Base-by-base conservation (phyloP, 2,113 vertebrate species). In the Odobenus rosmarus region DNA sequence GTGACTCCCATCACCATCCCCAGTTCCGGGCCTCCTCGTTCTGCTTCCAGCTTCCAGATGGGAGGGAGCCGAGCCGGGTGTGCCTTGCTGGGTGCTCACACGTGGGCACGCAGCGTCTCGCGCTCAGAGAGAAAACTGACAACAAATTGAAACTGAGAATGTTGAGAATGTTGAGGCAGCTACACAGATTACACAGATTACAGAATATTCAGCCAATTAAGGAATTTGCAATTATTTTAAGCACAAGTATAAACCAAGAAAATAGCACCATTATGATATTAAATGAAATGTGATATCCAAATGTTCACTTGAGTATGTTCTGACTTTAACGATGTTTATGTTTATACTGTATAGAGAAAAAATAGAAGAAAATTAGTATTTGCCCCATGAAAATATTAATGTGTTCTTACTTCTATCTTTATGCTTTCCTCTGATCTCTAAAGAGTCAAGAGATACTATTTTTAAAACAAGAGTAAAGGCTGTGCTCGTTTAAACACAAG, bases 11-110 rank as follows among this genome's bases (percentile, higher is more conserved):
- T 0, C 64, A 2, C 39, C 1, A 2, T 64, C 46, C 46, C 46
- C 0, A 4, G 31, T 5, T 2, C 39, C 3, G 3, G 39, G 39
- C 9, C 21, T 46, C 42, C 77, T 10, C 33, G 8, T 64, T 18
- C 77, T 4, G 6, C 55, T 2, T 7, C 46, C 77, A 7, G 3
- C 11, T 0, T 26, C 14, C 46, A 5, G 33, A 8, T 1, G 26
- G 2, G 1, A 16, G 12, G 19, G 13, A 46, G 7, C 39, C 1
- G 7, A 71, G 8, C 3, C 3, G 13, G 88, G 16, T 2, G 0
- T 0, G 5, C 19, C 0, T 0, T 11, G 51, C 0, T 0, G 23
- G 4, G 4, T 0, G 0, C 10, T 1, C 39, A 3, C 5, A 0
- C n/a, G 21, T 0, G 55, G n/a, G 16, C 80, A 19, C 12, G 1